phyloP scores from a whole-genome alignment of 2,888 invertebrate genomes.

The Anagyrus pseudococci region DNA sequence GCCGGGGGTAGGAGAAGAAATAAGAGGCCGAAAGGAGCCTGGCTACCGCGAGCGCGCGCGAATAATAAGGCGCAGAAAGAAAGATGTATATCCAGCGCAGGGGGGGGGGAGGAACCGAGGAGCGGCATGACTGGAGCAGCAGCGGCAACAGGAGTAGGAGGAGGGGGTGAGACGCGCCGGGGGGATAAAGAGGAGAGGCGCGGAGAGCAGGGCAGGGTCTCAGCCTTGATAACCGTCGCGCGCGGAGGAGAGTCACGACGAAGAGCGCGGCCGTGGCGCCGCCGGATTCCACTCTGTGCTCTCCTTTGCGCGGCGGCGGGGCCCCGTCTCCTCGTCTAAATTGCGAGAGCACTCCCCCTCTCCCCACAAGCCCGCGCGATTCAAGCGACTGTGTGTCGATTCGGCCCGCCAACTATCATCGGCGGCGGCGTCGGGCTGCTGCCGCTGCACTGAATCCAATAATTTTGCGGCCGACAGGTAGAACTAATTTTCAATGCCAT shows the following conservation, averaged over 20 bases:
- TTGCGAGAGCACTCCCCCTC: not conserved
- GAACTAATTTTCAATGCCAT: constrained; percentile 63
- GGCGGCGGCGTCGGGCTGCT: constrained; percentile 24
- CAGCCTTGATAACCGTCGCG: not conserved
- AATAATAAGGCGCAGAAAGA: too few species aligned
- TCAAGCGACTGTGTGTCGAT: not conserved
- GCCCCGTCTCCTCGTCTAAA: constrained; percentile 10
- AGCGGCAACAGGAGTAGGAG: too few species aligned
- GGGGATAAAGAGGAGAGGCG: constrained; percentile 11
- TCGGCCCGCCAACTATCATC: not conserved
- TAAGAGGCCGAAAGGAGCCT: too few species aligned
- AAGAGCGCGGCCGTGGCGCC: constrained; percentile 5
- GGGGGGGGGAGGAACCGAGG: too few species aligned
- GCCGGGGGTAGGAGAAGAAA: too few species aligned
- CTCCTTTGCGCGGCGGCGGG: not conserved
- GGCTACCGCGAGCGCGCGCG: too few species aligned
- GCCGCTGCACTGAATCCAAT: constrained; percentile 46
- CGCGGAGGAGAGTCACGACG: too few species aligned
- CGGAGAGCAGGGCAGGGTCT: not conserved
- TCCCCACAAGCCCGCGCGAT: too few species aligned
- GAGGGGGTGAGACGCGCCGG: too few species aligned
- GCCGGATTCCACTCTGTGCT: too few species aligned
- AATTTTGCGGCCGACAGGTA: constrained; percentile 52
- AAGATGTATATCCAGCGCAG: too few species aligned
- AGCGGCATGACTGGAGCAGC: too few species aligned